Percentiles rank a stretch among this genome's conserved stretches.
Evolutionary conservation across 2,888 invertebrate species (phyloP).

Genomic region (Rotaria magnacalcarata): DNA sequence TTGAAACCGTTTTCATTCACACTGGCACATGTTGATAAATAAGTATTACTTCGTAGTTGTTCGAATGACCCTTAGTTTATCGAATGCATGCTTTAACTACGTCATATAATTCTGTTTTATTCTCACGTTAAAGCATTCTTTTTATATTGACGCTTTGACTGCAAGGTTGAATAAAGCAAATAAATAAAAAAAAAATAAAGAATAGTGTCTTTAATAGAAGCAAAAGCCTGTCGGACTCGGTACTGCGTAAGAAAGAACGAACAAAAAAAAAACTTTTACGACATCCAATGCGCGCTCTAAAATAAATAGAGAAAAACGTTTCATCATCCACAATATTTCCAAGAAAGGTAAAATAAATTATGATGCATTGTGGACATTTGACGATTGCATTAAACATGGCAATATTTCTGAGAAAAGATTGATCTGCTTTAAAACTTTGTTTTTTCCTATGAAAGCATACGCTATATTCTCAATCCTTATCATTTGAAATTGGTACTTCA

Average conservation of each 20-base stretch:
- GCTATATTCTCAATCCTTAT: no score
- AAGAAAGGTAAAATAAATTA: background rate
- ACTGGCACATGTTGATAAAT: background rate
- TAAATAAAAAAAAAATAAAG: background rate
- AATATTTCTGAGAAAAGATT: no score
- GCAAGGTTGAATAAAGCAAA: background rate
- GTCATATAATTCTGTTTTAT: background rate
- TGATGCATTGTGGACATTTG: no score
- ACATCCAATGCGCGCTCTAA: background rate
- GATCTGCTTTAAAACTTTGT: no score
- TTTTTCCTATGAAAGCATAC: no score
- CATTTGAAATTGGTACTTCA: no score
- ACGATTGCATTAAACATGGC: no score
- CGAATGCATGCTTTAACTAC: background rate
- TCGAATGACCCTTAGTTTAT: background rate
- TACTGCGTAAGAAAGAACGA: background rate
- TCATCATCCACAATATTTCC: background rate
- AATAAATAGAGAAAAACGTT: background rate
- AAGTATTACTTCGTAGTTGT: background rate
- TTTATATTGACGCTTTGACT: background rate
- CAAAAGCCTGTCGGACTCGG: background rate
- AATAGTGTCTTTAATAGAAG: background rate
- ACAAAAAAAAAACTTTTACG: background rate
- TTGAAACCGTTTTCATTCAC: background rate
- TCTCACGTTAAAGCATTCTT: background rate